Evolutionary conservation across 2,113 vertebrate genomes (phyloP), one percentile per base, ranked within the genome.

Genomic region (Gasterosteus aculeatus): DNA sequence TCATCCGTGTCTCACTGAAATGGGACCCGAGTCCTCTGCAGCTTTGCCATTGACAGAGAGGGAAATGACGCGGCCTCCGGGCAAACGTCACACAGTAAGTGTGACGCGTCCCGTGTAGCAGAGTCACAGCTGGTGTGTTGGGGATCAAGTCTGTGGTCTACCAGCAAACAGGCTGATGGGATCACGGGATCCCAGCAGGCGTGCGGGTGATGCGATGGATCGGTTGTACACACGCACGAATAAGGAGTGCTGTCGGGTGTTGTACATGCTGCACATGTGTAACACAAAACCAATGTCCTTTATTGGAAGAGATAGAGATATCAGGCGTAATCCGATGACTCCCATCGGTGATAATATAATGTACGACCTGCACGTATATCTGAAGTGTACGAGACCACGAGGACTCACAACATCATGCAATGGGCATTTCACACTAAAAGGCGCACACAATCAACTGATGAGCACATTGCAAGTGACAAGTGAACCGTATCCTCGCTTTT

Each of bases 1-100:
- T 85, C 69, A 75, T 67, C 41, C 58, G 38, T 83, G 83, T 82
- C 78, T 85, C 82, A 82, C 75, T 86, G 90, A 86, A 66, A 92
- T 6, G 29, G 35, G 80, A 91, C 73, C 78, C 1, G 72, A 33
- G 69, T 69, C 72, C 71, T 86, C 77, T 87, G 84, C 66, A 51
- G 69, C 58, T 67, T 81, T 81, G 75, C 80, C 68, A 80, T 31
- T 35, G 64, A 62, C 38, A 49, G 72, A 72, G 64, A 72, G 71
- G 73, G 85, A 81, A 69, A 70, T 47, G 64, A 65, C 68, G 47
- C 58, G 86, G 66, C 85, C 81, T 83, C 81, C 83, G 83, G 89
- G 77, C 79, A 83, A 41, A n/a, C 56, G 0, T 69, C 69, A 80
- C 75, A 53, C 74, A 71, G 22, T 26, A 38, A 5, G n/a, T 63